phyloP scores from a whole-genome alignment of 2,888 invertebrate genomes.

The Diaprepes abbreviatus region DNA sequence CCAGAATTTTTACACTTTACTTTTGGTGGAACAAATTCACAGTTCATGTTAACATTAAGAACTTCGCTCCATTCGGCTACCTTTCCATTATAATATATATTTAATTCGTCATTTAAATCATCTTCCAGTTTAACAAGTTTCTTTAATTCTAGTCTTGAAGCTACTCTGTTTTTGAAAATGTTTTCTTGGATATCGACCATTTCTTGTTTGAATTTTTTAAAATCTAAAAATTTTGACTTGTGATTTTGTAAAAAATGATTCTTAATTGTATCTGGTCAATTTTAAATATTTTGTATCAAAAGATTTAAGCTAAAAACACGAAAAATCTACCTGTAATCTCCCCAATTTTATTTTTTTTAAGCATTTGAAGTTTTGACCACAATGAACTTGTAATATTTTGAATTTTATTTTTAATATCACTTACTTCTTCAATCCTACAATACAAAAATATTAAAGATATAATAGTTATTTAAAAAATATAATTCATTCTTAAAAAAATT shows the following conservation, averaged over 20 bases:
- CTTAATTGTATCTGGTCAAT: too few species aligned
- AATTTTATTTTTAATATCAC: slow-evolving; percentile 48
- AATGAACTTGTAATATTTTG: slow-evolving; percentile 50
- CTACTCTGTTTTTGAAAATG: slow-evolving; percentile 56
- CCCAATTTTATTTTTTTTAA: slow-evolving; percentile 52
- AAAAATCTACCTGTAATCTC: slow-evolving; percentile 50
- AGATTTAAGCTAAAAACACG: too few species aligned
- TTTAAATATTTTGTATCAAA: too few species aligned
- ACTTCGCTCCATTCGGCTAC: slow-evolving; percentile 60
- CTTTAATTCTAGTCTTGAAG: slow-evolving; percentile 53
- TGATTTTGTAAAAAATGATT: too few species aligned
- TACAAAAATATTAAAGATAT: too few species aligned
- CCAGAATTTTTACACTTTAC: slow-evolving; percentile 44
- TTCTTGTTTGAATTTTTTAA: slow-evolving; percentile 59
- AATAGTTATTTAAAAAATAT: too few species aligned
- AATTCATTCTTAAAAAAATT: too few species aligned
- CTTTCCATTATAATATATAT: slow-evolving; percentile 56
- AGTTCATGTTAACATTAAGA: slow-evolving; percentile 45
- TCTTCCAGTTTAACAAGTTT: slow-evolving; percentile 55
- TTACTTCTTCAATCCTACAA: slow-evolving; percentile 44
- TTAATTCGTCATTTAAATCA: slow-evolving; percentile 57
- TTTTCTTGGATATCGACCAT: slow-evolving; percentile 60
- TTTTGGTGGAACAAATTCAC: slow-evolving; percentile 40
- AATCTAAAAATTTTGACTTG: slow-evolving; percentile 56
- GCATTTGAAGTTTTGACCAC: slow-evolving; percentile 50